These are phyloP conservation scores for Synergus japonicus DNA, from an alignment of 2,888 invertebrate species.

Conservation along the genomic window DNA sequence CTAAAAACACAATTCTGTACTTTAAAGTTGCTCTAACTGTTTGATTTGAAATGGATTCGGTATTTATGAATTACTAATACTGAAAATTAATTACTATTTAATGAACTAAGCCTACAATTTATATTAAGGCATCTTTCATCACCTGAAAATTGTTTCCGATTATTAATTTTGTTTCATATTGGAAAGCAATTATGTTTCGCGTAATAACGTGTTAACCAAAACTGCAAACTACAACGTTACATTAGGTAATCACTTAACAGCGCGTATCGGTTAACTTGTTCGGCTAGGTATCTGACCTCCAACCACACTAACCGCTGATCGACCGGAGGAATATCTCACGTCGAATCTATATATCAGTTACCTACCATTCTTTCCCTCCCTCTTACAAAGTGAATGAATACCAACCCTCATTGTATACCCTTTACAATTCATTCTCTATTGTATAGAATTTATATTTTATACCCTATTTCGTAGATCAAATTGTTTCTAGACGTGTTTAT, in stretches of 20 bases:
- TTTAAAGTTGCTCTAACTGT: too few species aligned
- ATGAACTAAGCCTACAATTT: neutral
- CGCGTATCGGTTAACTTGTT: constrained; percentile 12
- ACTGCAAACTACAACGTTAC: constrained; percentile 6
- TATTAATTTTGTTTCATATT: neutral
- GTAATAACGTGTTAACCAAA: constrained; percentile 1
- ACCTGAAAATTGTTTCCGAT: neutral
- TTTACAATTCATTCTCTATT: neutral
- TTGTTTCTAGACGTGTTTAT: neutral
- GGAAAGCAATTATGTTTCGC: neutral
- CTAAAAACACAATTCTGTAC: too few species aligned
- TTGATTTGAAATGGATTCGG: too few species aligned
- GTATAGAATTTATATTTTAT: neutral
- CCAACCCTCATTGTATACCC: neutral
- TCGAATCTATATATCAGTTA: constrained; percentile 4
- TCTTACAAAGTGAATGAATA: neutral
- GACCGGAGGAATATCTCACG: constrained; percentile 20
- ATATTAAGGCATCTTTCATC: neutral
- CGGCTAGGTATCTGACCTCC: constrained; percentile 17
- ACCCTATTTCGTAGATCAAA: neutral
- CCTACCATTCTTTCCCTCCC: neutral
- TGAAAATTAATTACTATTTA: too few species aligned
- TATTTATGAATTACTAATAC: too few species aligned
- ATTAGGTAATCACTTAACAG: constrained; percentile 33
- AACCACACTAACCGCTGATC: constrained; percentile 23